Percentiles rank a stretch among this genome's conserved stretches.
Conservation (phyloP, 2,888 invertebrate genomes). For the Euproctis similis region DNA sequence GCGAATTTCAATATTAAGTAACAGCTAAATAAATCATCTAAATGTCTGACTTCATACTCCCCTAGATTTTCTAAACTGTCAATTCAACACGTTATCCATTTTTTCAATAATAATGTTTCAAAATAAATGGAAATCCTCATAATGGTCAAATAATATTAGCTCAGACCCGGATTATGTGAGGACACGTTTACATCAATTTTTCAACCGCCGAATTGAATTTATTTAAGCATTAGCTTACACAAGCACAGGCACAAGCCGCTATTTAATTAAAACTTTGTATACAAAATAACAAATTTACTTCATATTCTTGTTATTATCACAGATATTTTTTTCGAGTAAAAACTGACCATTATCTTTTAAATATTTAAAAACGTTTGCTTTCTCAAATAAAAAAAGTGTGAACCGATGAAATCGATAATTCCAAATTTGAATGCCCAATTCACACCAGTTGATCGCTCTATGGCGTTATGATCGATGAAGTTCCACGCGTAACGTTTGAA, state of each 20-base stretch:
- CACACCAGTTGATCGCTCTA: constrained; percentile 9
- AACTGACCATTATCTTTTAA: constrained; percentile 13
- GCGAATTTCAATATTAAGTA: no score
- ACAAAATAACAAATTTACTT: neutral
- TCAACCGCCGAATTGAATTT: constrained; percentile 10
- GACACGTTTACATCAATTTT: constrained; percentile 13
- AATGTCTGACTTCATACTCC: no score
- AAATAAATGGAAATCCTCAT: neutral
- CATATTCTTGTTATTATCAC: neutral
- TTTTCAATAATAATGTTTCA: no score
- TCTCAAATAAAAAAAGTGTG: constrained; percentile 14
- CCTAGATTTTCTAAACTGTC: no score
- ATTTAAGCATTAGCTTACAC: constrained; percentile 18
- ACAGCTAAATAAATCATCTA: no score
- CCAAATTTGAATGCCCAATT: constrained; percentile 18
- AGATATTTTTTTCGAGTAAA: neutral
- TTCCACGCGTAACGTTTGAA: constrained; percentile 12
- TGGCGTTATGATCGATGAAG: constrained; percentile 15
- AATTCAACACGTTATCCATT: no score
- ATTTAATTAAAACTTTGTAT: constrained; percentile 1
- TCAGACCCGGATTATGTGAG: neutral
- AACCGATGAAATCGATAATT: constrained; percentile 22
- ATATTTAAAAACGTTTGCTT: constrained; percentile 13
- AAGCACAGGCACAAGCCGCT: constrained; percentile 12
- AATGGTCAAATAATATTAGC: neutral